Evolutionary conservation across 2,113 vertebrate species (phyloP), one percentile per base, ranked within the genome.

Genomic region (Onychostruthus taczanowskii): DNA sequence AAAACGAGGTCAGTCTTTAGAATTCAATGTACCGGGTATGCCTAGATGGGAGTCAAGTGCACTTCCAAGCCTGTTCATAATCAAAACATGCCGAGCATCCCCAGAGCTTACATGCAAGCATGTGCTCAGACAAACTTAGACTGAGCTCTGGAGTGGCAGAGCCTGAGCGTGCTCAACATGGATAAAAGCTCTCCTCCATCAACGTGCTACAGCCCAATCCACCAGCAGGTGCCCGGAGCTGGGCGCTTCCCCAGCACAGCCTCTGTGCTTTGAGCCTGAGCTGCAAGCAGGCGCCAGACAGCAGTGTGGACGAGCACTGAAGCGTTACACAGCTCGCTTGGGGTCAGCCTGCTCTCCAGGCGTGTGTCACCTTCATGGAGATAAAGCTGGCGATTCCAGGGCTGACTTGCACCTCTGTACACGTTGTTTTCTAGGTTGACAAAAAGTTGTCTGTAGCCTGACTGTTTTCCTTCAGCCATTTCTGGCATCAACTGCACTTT

Each of bases 51-150:
- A 92, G 44, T 84, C 89, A 72, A 78, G 94, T 91, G 96, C 91
- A 78, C 41, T 92, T 96, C 52, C 92, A 95, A 96, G 92, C 92
- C 92, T 89, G 61, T 44, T 87, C 64, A 67, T 92, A 78, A 81
- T 63, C 84, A 63, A 89, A 90, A 96, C 96, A 89, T 93, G 95
- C 95, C 33, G 86, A 95, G 93, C 86, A 92, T 64, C 93, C 89
- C 89, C 93, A 96, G 96, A 96, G 94, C 91, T 89, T 72, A 64
- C 96, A 95, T 96, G 96, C 96, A 97, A 97, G 93, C 95, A 93
- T 72, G 89, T 97, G 94, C 95, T 97, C 96, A 92, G 92, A 92
- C 96, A 81, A 87, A 90, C 90, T 91, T 33, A 82, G 75, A 93
- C 73, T 90, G 83, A 95, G 93, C 94, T 97, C 96, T 92, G 94